Evolutionary conservation across 2,797 vertebrate species (phyloP).

Genomic region (Coranthus polyacanthus): DNA sequence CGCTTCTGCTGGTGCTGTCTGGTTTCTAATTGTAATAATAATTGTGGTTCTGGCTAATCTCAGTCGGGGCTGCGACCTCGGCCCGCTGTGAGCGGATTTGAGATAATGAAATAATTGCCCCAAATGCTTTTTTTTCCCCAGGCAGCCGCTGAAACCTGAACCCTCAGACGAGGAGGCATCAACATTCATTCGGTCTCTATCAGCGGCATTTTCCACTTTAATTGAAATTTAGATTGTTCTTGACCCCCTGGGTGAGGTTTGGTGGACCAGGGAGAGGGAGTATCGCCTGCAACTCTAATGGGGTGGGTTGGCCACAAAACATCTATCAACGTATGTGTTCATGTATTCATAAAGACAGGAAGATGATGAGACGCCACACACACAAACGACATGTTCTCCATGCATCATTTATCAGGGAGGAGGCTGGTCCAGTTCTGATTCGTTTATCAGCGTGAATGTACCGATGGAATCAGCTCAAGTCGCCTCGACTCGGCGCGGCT

Average conservation of each 20-base stretch:
- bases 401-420: slow-evolving; percentile 37
- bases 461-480: too few relatives aligned
- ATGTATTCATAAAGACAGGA: slow-evolving; percentile 41
- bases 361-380: slow-evolving; percentile 30
- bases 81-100: slow-evolving; percentile 61
- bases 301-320: slow-evolving; percentile 35
- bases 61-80: slow-evolving; percentile 52
- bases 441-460: slow-evolving; percentile 13
- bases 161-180: slow-evolving; percentile 65
- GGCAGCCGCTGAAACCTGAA: slow-evolving; percentile 54
- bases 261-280: slow-evolving; percentile 29
- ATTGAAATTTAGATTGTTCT: slow-evolving; percentile 79
- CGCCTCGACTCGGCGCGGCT: too few relatives aligned
- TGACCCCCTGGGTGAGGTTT: slow-evolving; percentile 70
- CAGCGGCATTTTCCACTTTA: slow-evolving; percentile 67
- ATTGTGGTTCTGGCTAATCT: slow-evolving; percentile 78
- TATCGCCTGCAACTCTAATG: slow-evolving; percentile 38
- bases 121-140: slow-evolving; percentile 54
- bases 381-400: slow-evolving; percentile 7
- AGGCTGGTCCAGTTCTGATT: slow-evolving; percentile 18
- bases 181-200: slow-evolving; percentile 62
- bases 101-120: slow-evolving; percentile 80
- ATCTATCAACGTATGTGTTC: slow-evolving; percentile 25
- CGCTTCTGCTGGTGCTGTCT: slow-evolving; percentile 59
- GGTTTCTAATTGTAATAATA: slow-evolving; percentile 81